Conservation (phyloP, 2,113 vertebrate species). For the Eudyptes chrysolophus region DNA sequence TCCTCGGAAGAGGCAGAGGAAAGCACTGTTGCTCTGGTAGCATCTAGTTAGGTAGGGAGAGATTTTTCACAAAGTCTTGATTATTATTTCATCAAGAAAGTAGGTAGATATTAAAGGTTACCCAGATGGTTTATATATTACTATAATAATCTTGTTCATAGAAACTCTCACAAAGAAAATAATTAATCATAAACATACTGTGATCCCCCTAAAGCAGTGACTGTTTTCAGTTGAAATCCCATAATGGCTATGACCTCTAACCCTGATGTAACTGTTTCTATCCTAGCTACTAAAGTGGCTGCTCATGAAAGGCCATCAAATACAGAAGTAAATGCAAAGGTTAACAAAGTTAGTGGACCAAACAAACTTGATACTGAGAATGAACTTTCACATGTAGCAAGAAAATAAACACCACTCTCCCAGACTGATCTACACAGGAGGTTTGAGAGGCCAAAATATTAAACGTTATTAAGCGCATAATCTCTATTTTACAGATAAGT, state of each 20-base stretch:
- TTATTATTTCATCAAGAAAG: conserved; percentile 60
- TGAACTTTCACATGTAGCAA: conserved; percentile 83
- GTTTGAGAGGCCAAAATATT: conserved; percentile 76
- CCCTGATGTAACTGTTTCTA: conserved; percentile 76
- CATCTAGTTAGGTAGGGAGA: neutral
- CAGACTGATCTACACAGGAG: conserved; percentile 72
- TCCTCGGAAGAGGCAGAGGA: neutral
- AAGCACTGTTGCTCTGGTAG: neutral
- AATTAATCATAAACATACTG: conserved; percentile 74
- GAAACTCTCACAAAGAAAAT: conserved; percentile 72
- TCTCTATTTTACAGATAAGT: conserved; percentile 68
- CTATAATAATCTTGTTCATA: conserved; percentile 68
- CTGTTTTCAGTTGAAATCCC: conserved; percentile 76
- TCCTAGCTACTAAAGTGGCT: conserved; percentile 66
- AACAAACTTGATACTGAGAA: conserved; percentile 84
- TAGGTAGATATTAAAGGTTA: conserved; percentile 58
- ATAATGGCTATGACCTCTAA: conserved; percentile 79
- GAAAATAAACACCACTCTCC: conserved; percentile 78
- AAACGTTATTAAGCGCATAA: conserved; percentile 72
- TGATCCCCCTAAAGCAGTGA: conserved; percentile 61
- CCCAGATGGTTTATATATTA: conserved; percentile 63
- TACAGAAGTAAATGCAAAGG: conserved; percentile 77
- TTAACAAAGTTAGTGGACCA: conserved; percentile 85
- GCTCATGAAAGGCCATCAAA: conserved; percentile 77
- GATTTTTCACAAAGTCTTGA: conserved; percentile 49